Evolutionary conservation across 2,797 vertebrate genomes (phyloP).

Genomic region (Cossypha caffra): DNA sequence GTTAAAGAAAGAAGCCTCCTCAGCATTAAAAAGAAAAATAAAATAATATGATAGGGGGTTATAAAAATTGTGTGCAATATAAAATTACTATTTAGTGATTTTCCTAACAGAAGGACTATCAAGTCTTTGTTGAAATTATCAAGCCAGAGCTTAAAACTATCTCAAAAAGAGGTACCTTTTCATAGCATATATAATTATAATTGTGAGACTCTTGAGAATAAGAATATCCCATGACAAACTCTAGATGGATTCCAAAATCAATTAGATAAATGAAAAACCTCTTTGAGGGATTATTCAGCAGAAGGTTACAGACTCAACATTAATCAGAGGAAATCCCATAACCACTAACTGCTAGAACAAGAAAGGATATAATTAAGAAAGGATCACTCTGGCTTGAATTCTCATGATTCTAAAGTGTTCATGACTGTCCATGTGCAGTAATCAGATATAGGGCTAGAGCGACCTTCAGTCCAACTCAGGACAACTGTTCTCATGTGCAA

Average conservation of each 20-base stretch:
- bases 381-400: neutral
- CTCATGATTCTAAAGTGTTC: neutral
- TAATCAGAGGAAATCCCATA: neutral
- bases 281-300: neutral
- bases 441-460: neutral
- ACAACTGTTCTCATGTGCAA: neutral
- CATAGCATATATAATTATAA: neutral
- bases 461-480: neutral
- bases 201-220: neutral
- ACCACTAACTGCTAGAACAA: neutral
- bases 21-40: neutral
- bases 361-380: neutral
- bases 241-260: neutral
- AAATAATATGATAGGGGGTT: neutral
- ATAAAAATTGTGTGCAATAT: neutral
- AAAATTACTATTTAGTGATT: neutral
- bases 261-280: constrained; percentile 14
- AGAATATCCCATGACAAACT: neutral
- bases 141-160: neutral
- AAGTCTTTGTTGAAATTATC: neutral
- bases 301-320: neutral
- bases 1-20: neutral
- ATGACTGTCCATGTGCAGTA: neutral
- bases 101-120: neutral
- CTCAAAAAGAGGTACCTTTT: neutral